These are phyloP conservation scores for Colaptes auratus DNA, from an alignment of 2,113 vertebrate genomes.

Conservation along the genomic window DNA sequence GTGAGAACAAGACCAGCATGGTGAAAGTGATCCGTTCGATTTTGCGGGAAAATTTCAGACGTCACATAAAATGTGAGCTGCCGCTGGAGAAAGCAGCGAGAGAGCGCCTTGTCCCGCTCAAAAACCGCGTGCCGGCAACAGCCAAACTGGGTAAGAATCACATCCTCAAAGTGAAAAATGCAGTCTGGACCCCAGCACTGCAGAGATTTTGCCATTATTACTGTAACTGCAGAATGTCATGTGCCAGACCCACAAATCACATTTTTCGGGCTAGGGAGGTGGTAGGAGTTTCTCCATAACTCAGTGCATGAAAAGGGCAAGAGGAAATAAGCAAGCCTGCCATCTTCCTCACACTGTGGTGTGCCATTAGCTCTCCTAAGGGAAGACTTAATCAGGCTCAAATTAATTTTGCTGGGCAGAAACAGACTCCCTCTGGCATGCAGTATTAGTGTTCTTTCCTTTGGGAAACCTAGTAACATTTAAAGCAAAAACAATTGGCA, in stretches of 20 bases:
- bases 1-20: conserved; percentile 88
- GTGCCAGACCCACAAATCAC: not conserved
- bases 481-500: not conserved
- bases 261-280: not conserved
- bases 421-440: not conserved
- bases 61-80: conserved; percentile 83
- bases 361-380: not conserved
- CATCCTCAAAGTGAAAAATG: not conserved
- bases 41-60: conserved; percentile 90
- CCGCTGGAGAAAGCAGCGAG: conserved; percentile 81
- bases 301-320: not conserved
- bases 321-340: not conserved
- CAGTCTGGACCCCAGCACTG: not conserved
- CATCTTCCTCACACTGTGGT: no score
- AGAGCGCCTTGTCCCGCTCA: conserved; percentile 83
- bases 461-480: not conserved
- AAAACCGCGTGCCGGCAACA: conserved; percentile 83
- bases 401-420: conserved; percentile 2
- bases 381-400: not conserved
- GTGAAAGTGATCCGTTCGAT: conserved; percentile 94
- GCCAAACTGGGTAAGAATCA: conserved; percentile 87
- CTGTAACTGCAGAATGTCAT: accelerated
- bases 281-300: not conserved
- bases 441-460: not conserved
- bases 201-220: not conserved